phyloP scores from a whole-genome alignment of 2,113 vertebrate species.

The Aythya baeri region DNA sequence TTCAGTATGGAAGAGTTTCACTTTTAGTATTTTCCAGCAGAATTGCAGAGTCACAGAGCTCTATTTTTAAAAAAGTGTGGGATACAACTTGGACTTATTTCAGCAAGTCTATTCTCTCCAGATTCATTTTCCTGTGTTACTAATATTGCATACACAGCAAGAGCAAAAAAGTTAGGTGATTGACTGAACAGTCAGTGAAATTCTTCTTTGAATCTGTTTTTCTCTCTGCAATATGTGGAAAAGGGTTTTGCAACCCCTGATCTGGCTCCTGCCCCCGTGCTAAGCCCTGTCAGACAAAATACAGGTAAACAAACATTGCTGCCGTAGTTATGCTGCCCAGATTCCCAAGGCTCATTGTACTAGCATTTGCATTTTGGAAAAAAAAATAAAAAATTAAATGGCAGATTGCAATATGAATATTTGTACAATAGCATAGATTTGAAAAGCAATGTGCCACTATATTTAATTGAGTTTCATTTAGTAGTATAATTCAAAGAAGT shows the following conservation, averaged over 20 bases:
- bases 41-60: neutral
- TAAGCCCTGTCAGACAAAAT: neutral
- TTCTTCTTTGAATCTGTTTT: neutral
- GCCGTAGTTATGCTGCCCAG: accelerated
- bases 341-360: neutral
- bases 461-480: neutral
- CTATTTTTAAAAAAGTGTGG: neutral
- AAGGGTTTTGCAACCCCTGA: neutral
- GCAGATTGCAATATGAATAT: neutral
- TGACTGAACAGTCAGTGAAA: neutral
- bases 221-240: neutral
- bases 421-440: neutral
- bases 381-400: neutral
- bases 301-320: neutral
- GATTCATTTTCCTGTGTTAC: neutral
- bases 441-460: neutral
- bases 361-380: neutral
- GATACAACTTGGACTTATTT: neutral
- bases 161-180: accelerated
- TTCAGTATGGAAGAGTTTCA: neutral
- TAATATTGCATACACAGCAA: neutral
- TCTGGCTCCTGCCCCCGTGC: neutral
- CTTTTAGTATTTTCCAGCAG: neutral
- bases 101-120: neutral
- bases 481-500: neutral